Percentiles rank a stretch among this genome's conserved stretches.
These are phyloP conservation scores for Cephus spinipes DNA, from an alignment of 2,888 invertebrate species.

Conservation along the genomic window DNA sequence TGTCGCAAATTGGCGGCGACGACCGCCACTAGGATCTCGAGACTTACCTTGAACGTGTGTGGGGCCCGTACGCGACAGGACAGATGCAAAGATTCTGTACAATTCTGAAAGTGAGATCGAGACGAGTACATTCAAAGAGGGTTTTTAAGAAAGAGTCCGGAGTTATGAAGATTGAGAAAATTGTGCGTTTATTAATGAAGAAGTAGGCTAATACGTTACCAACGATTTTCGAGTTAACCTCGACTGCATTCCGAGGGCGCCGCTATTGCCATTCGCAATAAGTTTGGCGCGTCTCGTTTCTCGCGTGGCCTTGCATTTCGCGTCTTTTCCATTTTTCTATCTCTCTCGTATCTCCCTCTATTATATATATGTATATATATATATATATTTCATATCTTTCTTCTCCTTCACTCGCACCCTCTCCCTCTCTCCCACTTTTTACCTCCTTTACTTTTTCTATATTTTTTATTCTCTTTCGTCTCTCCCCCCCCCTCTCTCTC, in stretches of 20 bases:
- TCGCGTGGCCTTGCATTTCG: background rate
- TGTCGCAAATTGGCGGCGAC: too few species aligned
- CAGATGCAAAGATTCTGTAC: too few species aligned
- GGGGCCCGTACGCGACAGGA: too few species aligned
- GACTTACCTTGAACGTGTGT: too few species aligned
- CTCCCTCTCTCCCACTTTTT: constrained; percentile 3
- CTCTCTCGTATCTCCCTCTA: background rate
- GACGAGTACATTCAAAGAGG: background rate
- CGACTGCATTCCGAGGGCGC: background rate
- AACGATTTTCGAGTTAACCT: constrained; percentile 5
- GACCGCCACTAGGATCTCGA: too few species aligned
- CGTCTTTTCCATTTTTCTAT: background rate
- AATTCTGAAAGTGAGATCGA: too few species aligned
- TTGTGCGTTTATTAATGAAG: constrained; percentile 66
- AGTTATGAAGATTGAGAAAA: constrained; percentile 59
- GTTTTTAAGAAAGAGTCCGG: background rate
- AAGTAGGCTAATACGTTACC: constrained; percentile 40
- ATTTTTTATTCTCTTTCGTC: background rate
- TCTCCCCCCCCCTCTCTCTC: background rate
- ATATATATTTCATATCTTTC: constrained; percentile 9
- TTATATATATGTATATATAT: background rate
- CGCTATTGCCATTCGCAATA: background rate
- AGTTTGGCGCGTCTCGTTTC: too few species aligned
- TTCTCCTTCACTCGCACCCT: constrained; percentile 4
- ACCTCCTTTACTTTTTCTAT: background rate